Base-by-base conservation (phyloP, 2,888 invertebrate species). In the Rhogogaster chlorosoma region DNA sequence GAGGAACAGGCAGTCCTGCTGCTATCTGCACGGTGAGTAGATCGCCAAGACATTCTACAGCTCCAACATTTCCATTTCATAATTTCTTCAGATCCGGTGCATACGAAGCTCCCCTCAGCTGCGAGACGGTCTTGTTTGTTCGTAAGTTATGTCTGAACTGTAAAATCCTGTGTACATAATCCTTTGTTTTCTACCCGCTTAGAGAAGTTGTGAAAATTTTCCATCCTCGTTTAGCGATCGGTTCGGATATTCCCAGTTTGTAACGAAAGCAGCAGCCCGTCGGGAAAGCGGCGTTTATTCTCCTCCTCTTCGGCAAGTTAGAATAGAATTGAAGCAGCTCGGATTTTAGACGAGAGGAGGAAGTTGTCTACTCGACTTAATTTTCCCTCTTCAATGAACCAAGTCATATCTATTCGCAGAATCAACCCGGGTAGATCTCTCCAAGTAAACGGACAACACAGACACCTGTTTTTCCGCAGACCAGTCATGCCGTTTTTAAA, bases 201-300 rank as follows among this genome's bases (percentile, higher is more conserved):
- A 90, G 90, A 87, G 87, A 88, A 85, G 88, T 67, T 87, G 87
- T 22, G 88, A 89, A 29, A 88, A 88, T 7, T 96, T 95, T 92
- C 92, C 92, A 2, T 94, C 94, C 0, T 95, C 96, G 95, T 96
- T 96, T 88, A 95, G 95, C 0, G 95, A 95, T 83, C 87, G 95
- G 0, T 93, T 94, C 7, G 93, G 93, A 71, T 93, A 93, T 77
- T 95, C 95, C 0, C 92, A 95, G 9, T 91, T 94, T 87, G 94
- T 94, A 87, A 89, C 94, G 29, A 94, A 95, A 91, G 90, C 94
- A 92, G 3, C 77, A 29, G 77, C 77, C 42, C 45, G n/a, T 18
- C 53, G 1, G n/a, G 80, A 88, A 15, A 84, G 88, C 89, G 1
- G 87, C 45, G 12, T 45, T 12, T 45, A 45, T 90, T 42, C 88